Base-by-base conservation (phyloP, 2,113 vertebrate genomes). In the Lynx canadensis region DNA sequence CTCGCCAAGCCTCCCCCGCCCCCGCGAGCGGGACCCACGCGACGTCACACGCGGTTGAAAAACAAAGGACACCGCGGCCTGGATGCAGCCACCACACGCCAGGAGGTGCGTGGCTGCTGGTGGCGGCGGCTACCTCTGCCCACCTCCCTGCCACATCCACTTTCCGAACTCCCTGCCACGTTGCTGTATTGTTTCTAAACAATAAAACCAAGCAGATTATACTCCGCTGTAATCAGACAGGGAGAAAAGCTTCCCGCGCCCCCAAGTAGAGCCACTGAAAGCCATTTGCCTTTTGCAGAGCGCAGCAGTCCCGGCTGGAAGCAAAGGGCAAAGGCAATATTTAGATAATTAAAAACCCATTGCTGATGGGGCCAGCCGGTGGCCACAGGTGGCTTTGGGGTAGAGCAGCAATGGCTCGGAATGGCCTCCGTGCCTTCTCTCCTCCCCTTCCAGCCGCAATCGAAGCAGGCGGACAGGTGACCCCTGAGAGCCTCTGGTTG, bases 321-420 rank as follows among this genome's bases (percentile, higher is more conserved):
- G 60, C 52, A 57, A 71, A 90, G 66, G 73, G 95, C 85, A 92
- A 7, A 82, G n/a, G 69, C 60, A 31, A 45, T 19, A 68, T 73
- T 94, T 66, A 86, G 95, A 90, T 89, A 57, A 97, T 94, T 89
- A 96, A 96, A 97, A 95, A 66, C 78, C 83, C 81, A 90, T 38
- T 10, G 92, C 92, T 60, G 45, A 73, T 7, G 0, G 31, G 69
- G 69, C 87, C 57, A 50, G 92, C 57, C 23, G 0, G 71, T 3
- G 25, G 82, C 89, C 69, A 83, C 93, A 94, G 95, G 95, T 73
- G 68, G 89, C 85, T 92, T 36, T 48, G 7, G 73, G 57, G 87
- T 33, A 2, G 81, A 48, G 55, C 25, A 0, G 86, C 21, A 15
- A 5, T 3, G 4, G 74, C 29, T 66, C 41, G 11, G 76, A 31